Percentiles rank a stretch among this genome's conserved stretches.
Conservation (phyloP, 2,797 vertebrate species). For the Clarias laeviceps region DNA sequence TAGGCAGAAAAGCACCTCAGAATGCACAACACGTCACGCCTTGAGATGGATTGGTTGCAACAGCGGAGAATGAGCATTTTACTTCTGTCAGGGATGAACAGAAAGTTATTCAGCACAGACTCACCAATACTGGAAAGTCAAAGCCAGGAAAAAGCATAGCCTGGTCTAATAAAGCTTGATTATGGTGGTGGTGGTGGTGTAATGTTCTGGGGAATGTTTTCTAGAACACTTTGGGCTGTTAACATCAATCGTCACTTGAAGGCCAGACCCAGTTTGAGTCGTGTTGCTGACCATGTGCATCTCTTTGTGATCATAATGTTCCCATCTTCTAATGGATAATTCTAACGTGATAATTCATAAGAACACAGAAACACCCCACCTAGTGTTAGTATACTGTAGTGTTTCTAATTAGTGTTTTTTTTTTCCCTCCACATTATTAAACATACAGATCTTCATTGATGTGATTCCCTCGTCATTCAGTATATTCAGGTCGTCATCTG, state of each 20-base stretch:
- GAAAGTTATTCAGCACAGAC: neutral
- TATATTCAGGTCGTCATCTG: too few relatives aligned
- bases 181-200: neutral
- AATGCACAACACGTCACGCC: neutral
- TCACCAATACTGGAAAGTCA: neutral
- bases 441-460: too few relatives aligned
- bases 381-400: too few relatives aligned
- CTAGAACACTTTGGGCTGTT: neutral
- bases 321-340: neutral
- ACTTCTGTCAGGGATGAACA: neutral
- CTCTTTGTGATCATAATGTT: neutral
- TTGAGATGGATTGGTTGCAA: neutral
- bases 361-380: too few relatives aligned
- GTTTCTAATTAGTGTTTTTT: too few relatives aligned
- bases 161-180: neutral
- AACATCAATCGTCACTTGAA: too few relatives aligned
- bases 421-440: too few relatives aligned
- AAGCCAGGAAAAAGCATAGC: neutral
- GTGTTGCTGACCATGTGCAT: neutral
- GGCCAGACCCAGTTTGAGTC: neutral
- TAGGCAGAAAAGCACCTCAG: neutral
- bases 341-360: neutral
- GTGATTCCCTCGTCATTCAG: too few relatives aligned
- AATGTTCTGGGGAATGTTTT: neutral
- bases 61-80: neutral